Evolutionary conservation across 92 coral and sea anemone species (phyloP).

Genomic region (Epizoanthus rinbou): DNA sequence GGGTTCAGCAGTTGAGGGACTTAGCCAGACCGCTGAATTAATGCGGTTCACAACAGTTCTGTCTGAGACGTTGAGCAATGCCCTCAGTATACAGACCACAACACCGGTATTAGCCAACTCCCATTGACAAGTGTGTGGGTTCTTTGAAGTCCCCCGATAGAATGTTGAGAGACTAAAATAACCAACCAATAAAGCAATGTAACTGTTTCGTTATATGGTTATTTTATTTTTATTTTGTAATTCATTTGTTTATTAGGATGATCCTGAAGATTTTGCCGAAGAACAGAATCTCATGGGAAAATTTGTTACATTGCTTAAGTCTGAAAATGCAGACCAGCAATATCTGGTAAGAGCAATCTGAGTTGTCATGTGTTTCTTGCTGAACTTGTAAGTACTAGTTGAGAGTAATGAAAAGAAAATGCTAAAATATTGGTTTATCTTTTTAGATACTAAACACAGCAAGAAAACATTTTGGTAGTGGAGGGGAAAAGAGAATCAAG

Average conservation of each 20-base stretch:
- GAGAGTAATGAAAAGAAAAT: background rate
- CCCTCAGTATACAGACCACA: too few relatives aligned
- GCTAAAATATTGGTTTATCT: background rate
- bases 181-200: too few relatives aligned
- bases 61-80: too few relatives aligned
- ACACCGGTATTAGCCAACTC: too few relatives aligned
- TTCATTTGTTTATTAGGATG: constrained; percentile 58
- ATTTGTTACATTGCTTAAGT: constrained; percentile 84
- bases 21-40: too few relatives aligned
- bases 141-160: too few relatives aligned
- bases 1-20: too few relatives aligned
- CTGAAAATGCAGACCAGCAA: constrained; percentile 94
- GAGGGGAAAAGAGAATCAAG: constrained; percentile 98
- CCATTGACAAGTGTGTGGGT: too few relatives aligned
- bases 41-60: too few relatives aligned
- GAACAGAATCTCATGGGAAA: constrained; percentile 98
- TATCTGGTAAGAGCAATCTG: constrained; percentile 81
- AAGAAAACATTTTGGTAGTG: constrained; percentile 98
- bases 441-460: constrained; percentile 92
- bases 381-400: background rate
- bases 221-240: too few relatives aligned
- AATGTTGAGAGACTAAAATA: too few relatives aligned
- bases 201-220: too few relatives aligned
- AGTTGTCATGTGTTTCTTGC: background rate
- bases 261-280: constrained; percentile 96